Percentiles rank a stretch among this genome's conserved stretches.
These are phyloP conservation scores for Pterocles burchelli DNA, from an alignment of 2,113 vertebrate species.

Conservation along the genomic window DNA sequence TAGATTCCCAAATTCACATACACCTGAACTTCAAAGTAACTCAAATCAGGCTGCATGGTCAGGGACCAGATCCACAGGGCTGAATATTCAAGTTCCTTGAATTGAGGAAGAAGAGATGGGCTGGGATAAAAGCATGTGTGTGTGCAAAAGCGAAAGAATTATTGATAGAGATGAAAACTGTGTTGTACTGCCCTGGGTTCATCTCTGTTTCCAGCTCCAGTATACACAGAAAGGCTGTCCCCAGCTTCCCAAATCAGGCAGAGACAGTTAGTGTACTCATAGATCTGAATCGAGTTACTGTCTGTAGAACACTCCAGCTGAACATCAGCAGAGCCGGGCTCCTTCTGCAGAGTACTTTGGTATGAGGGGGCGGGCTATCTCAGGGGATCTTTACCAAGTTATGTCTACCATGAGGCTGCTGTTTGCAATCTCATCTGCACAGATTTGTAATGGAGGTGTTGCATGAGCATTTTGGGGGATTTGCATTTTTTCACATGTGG, in stretches of 20 bases:
- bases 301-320: background rate
- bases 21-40: background rate
- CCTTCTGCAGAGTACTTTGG: background rate
- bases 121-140: background rate
- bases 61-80: background rate
- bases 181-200: background rate
- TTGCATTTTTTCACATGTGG: background rate
- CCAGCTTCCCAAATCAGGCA: background rate
- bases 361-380: background rate
- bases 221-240: background rate
- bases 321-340: background rate
- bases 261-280: background rate
- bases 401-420: background rate
- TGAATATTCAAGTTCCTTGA: background rate
- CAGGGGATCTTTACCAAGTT: background rate
- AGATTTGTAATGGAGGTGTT: background rate
- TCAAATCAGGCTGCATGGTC: background rate
- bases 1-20: background rate
- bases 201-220: background rate
- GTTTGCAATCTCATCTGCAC: background rate
- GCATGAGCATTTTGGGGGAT: background rate
- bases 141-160: background rate
- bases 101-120: background rate
- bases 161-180: background rate
- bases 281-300: background rate